Evolutionary conservation across 2,113 vertebrate species (phyloP).

Genomic region (Maylandia zebra): DNA sequence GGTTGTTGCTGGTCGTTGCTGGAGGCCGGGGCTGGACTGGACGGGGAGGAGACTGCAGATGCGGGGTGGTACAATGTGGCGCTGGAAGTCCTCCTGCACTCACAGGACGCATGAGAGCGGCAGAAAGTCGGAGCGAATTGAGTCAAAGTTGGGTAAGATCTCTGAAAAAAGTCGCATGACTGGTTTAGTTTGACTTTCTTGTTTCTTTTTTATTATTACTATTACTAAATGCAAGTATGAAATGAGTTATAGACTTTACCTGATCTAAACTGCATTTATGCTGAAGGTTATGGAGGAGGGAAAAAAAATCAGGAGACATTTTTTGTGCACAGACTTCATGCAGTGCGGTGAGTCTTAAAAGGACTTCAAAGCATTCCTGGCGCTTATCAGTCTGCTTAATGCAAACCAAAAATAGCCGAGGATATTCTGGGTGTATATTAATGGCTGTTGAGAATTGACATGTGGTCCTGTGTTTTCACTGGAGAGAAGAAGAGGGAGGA

Average conservation of each 20-base stretch:
- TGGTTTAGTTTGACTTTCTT: background rate
- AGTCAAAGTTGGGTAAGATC: constrained; percentile 54
- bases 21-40: constrained; percentile 7
- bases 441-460: constrained; percentile 31
- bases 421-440: background rate
- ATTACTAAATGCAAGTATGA: background rate
- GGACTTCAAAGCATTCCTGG: background rate
- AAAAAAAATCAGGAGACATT: background rate
- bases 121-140: constrained; percentile 37
- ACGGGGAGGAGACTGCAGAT: constrained; percentile 60
- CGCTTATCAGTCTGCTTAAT: background rate
- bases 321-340: background rate
- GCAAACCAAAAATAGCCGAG: background rate
- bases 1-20: background rate
- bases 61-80: constrained; percentile 57
- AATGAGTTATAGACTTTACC: background rate
- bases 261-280: background rate
- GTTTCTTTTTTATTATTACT: background rate
- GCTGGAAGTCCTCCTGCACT: constrained; percentile 45
- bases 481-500: constrained; percentile 24
- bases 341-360: background rate
- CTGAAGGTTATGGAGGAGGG: background rate
- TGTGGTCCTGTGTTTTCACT: constrained; percentile 57
- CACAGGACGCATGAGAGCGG: constrained; percentile 53
- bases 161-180: background rate